Evolutionary conservation across 2,888 invertebrate genomes (phyloP).

Genomic region (Tachina grossa): DNA sequence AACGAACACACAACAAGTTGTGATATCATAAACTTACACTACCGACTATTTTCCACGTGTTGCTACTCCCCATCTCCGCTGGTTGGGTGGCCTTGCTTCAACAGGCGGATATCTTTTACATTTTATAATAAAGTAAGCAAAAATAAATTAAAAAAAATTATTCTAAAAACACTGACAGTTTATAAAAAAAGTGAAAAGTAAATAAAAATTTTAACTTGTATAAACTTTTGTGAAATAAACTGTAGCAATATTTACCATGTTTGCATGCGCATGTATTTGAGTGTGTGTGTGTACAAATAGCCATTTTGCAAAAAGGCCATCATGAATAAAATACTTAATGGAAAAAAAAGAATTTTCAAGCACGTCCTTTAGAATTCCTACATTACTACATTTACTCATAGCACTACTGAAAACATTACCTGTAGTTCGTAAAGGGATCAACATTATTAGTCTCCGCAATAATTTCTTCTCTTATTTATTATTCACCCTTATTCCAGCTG

Average conservation of each 20-base stretch:
- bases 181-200: conserved; percentile 7
- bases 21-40: background rate
- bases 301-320: background rate
- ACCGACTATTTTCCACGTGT: background rate
- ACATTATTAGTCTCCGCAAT: too few species aligned
- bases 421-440: background rate
- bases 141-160: background rate
- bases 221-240: background rate
- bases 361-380: conserved; percentile 24
- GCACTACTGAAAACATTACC: background rate
- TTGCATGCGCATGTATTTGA: background rate
- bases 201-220: conserved; percentile 5
- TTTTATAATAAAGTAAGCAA: conserved; percentile 11
- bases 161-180: conserved; percentile 1
- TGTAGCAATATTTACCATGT: background rate
- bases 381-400: background rate
- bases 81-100: background rate
- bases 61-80: conserved; percentile 4
- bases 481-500: too few species aligned
- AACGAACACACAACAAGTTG: too few species aligned
- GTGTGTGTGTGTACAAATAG: background rate
- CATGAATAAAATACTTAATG: background rate
- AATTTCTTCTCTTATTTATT: too few species aligned
- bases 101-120: background rate
- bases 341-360: background rate